Conservation (phyloP, 2,113 vertebrate genomes). For the Nyctereutes procyonoides region DNA sequence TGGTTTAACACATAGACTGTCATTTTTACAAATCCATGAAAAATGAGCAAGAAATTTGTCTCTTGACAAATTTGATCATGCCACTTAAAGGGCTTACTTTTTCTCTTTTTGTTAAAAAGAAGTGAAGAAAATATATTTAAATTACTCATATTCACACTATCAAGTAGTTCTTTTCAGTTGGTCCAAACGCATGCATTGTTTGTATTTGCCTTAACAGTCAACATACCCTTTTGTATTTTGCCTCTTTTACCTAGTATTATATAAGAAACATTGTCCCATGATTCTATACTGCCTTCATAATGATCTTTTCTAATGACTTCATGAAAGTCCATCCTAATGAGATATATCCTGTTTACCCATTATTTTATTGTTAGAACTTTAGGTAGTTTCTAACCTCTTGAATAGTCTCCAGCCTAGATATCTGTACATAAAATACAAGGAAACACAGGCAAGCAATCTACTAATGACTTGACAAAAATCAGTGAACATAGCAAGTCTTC, state of each 20-base stretch:
- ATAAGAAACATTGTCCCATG: background rate
- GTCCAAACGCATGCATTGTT: background rate
- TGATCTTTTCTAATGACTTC: slow-evolving; percentile 36
- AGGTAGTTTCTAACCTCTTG: background rate
- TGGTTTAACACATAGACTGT: slow-evolving; percentile 77
- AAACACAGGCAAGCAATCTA: background rate
- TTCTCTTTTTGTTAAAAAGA: background rate
- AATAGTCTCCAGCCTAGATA: slow-evolving; percentile 11
- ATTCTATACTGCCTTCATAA: background rate
- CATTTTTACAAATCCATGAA: slow-evolving; percentile 79
- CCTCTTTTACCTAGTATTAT: slow-evolving; percentile 8
- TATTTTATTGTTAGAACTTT: background rate
- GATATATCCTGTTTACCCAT: background rate
- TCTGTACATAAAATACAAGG: slow-evolving; percentile 25
- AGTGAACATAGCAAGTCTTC: background rate
- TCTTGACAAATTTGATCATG: slow-evolving; percentile 51
- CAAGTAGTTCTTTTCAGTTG: slow-evolving; percentile 4
- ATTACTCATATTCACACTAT: background rate
- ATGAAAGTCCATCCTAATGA: background rate
- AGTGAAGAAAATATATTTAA: background rate
- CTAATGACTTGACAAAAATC: slow-evolving; percentile 10
- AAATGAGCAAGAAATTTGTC: slow-evolving; percentile 78
- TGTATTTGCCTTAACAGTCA: slow-evolving; percentile 30
- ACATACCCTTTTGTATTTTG: background rate
- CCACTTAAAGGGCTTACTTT: slow-evolving; percentile 47